Conservation (phyloP, 2,888 invertebrate species). For the Crioceris asparagi region DNA sequence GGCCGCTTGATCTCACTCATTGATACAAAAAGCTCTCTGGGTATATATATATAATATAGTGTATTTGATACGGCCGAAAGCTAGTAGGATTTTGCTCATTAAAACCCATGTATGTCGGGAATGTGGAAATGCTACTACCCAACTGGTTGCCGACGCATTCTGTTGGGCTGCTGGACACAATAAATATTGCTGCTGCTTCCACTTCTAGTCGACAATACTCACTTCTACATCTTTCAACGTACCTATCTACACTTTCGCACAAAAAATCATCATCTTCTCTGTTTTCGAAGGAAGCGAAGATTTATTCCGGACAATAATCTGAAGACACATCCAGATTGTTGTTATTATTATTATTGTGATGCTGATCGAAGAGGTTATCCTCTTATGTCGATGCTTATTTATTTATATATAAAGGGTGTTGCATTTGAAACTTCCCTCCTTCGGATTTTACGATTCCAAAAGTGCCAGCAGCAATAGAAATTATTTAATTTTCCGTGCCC, state of each 20-base stretch:
- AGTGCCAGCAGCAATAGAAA: too few relatives aligned
- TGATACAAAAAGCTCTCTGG: constrained; percentile 33
- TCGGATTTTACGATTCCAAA: too few relatives aligned
- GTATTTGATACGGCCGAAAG: too few relatives aligned
- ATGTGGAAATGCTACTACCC: constrained; percentile 39
- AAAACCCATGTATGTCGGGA: constrained; percentile 39
- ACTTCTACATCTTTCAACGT: constrained; percentile 33
- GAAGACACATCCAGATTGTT: constrained; percentile 30
- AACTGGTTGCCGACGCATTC: constrained; percentile 35
- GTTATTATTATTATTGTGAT: too few relatives aligned
- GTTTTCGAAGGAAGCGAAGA: constrained; percentile 32
- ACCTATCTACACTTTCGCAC: constrained; percentile 16
- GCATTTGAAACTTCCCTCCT: too few relatives aligned
- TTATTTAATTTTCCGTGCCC: too few relatives aligned
- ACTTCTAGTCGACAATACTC: constrained; percentile 36
- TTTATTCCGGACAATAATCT: constrained; percentile 32
- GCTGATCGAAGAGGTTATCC: too few relatives aligned
- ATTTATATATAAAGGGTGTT: too few relatives aligned
- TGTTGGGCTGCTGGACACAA: constrained; percentile 37
- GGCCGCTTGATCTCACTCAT: constrained; percentile 26
- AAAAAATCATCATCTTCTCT: constrained; percentile 35
- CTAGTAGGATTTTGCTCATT: constrained; percentile 34
- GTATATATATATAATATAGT: too few relatives aligned
- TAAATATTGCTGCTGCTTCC: constrained; percentile 38
- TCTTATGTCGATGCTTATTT: too few relatives aligned